phyloP scores from a whole-genome alignment of 1,140 invertebrate genomes.

The Heterodera schachtii region DNA sequence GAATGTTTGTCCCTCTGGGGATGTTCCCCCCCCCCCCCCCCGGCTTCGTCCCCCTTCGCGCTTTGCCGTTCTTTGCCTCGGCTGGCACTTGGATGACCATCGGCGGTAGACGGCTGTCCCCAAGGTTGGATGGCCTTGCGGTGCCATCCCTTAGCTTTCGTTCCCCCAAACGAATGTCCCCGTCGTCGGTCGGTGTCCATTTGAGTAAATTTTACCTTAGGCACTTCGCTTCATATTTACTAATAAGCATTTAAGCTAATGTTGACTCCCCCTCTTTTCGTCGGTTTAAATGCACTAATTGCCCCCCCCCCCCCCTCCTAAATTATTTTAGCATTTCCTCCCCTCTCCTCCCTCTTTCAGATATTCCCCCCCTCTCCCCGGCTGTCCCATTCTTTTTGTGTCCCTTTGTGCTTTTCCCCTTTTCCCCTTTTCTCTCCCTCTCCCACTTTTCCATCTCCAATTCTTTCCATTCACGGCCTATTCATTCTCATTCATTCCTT shows the following conservation, averaged over 20 bases:
- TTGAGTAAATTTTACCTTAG: not conserved
- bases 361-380: too few species aligned
- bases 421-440: too few species aligned
- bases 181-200: not conserved
- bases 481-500: not conserved
- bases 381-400: not conserved
- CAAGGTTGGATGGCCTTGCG: not conserved
- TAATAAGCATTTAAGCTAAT: not conserved
- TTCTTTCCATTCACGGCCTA: not conserved
- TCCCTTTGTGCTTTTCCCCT: not conserved
- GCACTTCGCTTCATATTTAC: not conserved
- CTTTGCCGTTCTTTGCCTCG: constrained; percentile 1
- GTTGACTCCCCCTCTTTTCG: too few species aligned
- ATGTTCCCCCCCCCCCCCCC: not conserved
- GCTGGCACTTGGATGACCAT: not conserved
- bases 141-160: not conserved
- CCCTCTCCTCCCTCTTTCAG: too few species aligned
- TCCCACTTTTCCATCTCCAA: too few species aligned
- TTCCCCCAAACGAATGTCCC: not conserved
- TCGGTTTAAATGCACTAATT: not conserved
- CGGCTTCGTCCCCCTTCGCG: not conserved
- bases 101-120: not conserved
- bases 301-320: too few species aligned
- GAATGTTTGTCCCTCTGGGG: not conserved
- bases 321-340: not conserved